These are phyloP conservation scores for Megamerina dolium DNA, from an alignment of 2,888 invertebrate species.

Conservation along the genomic window DNA sequence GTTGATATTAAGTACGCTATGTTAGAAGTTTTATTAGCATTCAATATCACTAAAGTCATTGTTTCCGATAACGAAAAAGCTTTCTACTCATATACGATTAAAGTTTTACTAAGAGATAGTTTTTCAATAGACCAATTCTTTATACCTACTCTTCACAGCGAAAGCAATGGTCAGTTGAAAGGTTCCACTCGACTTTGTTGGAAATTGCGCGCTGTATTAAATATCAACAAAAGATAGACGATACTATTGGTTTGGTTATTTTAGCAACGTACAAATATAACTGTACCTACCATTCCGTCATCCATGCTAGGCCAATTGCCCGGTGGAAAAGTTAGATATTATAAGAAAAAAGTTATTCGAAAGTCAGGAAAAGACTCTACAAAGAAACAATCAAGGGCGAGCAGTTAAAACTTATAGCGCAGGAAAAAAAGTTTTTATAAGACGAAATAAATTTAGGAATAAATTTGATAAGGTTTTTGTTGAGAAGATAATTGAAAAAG, in stretches of 20 bases:
- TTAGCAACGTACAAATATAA: slow-evolving; percentile 18
- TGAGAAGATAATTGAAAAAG: slow-evolving; percentile 11
- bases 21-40: too few relatives aligned
- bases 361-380: too few relatives aligned
- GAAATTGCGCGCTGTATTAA: slow-evolving; percentile 14
- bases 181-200: too few relatives aligned
- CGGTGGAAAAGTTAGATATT: neutral
- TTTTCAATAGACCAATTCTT: too few relatives aligned
- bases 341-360: too few relatives aligned
- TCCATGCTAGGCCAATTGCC: slow-evolving; percentile 8
- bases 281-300: slow-evolving; percentile 14
- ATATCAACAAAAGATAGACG: slow-evolving; percentile 15
- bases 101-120: slow-evolving; percentile 12
- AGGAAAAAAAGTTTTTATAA: slow-evolving; percentile 12
- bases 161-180: slow-evolving; percentile 18
- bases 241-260: slow-evolving; percentile 14
- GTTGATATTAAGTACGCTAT: slow-evolving; percentile 11
- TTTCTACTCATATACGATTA: slow-evolving; percentile 9
- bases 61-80: too few relatives aligned
- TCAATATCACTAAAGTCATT: too few relatives aligned
- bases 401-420: too few relatives aligned
- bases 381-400: too few relatives aligned
- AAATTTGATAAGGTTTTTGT: slow-evolving; percentile 11
- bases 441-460: slow-evolving; percentile 8
- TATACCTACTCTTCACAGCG: too few relatives aligned